Evolutionary conservation across 2,888 invertebrate species (phyloP).

Genomic region (Chironomus riparius): DNA sequence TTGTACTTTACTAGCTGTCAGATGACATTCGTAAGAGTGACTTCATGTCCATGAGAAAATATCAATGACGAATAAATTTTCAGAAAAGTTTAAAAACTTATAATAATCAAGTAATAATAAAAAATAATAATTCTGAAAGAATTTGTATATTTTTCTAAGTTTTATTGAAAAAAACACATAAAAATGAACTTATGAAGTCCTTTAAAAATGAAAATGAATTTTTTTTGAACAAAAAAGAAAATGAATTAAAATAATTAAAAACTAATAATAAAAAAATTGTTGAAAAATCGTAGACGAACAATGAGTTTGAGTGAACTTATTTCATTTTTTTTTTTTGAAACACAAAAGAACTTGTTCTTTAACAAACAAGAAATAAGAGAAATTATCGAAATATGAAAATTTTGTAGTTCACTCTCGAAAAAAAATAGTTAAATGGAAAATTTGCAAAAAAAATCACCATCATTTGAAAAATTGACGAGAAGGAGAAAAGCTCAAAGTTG

Average conservation of each 20-base stretch:
- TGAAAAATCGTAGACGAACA: neutral
- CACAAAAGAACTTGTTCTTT: neutral
- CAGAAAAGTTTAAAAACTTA: too few species aligned
- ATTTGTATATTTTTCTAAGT: constrained; percentile 24
- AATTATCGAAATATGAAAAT: neutral
- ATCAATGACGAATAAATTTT: too few species aligned
- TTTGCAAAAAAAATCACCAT: neutral
- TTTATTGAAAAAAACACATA: constrained; percentile 11
- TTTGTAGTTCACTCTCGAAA: neutral
- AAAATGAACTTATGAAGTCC: neutral
- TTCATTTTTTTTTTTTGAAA: neutral
- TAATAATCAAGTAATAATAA: neutral
- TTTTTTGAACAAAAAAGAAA: neutral
- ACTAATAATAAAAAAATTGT: constrained; percentile 2
- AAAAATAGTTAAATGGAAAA: neutral
- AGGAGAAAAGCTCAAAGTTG: too few species aligned
- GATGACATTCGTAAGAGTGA: too few species aligned
- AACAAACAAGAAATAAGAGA: neutral
- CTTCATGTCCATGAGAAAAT: too few species aligned
- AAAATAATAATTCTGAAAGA: constrained; percentile 11
- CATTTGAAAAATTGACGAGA: neutral
- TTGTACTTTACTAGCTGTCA: too few species aligned
- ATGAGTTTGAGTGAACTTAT: neutral
- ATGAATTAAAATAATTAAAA: constrained; percentile 22
- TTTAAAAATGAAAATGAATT: neutral